Evolutionary conservation across 1,140 invertebrate species (phyloP).

Genomic region (Hylaeus anthracinus): DNA sequence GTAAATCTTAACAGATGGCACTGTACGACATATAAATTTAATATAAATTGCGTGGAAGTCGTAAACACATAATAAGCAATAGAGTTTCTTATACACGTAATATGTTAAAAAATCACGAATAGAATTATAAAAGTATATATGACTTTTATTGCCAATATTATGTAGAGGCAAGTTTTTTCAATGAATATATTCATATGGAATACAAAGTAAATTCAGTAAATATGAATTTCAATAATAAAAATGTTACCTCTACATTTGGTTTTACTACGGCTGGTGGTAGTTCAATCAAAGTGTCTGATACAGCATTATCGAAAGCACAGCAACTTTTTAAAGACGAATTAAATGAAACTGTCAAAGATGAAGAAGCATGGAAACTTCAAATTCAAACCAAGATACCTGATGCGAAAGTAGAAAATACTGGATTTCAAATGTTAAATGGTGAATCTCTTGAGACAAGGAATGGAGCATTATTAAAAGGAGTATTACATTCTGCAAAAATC

Average conservation of each 20-base stretch:
- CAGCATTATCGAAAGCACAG: constrained; percentile 57
- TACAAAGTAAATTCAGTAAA: no score
- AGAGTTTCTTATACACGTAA: neutral
- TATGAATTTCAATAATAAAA: neutral
- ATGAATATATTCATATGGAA: neutral
- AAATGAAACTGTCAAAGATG: neutral
- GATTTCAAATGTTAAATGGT: neutral
- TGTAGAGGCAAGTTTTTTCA: neutral
- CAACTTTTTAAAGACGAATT: constrained; percentile 29
- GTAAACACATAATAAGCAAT: neutral
- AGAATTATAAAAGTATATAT: neutral
- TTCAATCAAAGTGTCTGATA: constrained; percentile 57
- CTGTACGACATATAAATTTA: neutral
- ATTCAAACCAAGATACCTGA: neutral
- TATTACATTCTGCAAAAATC: constrained; percentile 26
- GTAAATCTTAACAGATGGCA: no score
- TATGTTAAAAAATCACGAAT: neutral
- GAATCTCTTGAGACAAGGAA: neutral
- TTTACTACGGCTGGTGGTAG: constrained; percentile 76
- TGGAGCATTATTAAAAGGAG: constrained; percentile 47
- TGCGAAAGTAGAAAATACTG: neutral
- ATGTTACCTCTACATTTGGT: neutral
- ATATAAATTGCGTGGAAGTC: neutral
- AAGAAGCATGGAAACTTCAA: neutral
- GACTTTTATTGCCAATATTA: neutral